Conservation (phyloP, 2,797 vertebrate genomes). For the Monodelphis domestica region DNA sequence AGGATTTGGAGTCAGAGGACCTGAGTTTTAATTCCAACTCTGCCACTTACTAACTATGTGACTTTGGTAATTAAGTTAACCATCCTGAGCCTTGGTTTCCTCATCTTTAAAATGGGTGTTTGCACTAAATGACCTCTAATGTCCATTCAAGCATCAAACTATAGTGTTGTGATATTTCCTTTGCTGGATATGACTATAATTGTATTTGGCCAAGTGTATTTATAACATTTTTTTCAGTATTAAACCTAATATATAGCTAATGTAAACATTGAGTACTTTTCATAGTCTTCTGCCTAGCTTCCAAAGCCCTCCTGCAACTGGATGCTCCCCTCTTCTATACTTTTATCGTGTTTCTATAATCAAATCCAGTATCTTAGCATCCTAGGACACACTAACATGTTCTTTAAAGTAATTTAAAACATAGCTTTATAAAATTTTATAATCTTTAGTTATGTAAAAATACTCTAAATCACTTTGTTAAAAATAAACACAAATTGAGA, state of each 20-base stretch:
- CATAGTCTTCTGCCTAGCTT: neutral
- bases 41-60: neutral
- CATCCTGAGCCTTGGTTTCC: neutral
- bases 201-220: neutral
- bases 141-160: neutral
- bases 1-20: neutral
- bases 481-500: too few relatives aligned
- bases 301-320: neutral
- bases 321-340: neutral
- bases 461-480: too few relatives aligned
- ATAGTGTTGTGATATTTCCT: neutral
- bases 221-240: neutral
- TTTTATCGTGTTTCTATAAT: neutral
- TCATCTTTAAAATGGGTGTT: neutral
- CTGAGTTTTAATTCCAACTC: neutral
- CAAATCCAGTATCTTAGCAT: neutral
- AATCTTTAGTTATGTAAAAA: too few relatives aligned
- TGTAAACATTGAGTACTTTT: neutral
- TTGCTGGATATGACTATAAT: neutral
- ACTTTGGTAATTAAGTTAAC: neutral
- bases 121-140: neutral
- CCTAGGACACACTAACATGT: neutral
- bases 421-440: slow-evolving; percentile 17
- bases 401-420: neutral
- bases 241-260: neutral